Base-by-base conservation (phyloP, 2,797 vertebrate genomes). In the Phalloptychus januarius region DNA sequence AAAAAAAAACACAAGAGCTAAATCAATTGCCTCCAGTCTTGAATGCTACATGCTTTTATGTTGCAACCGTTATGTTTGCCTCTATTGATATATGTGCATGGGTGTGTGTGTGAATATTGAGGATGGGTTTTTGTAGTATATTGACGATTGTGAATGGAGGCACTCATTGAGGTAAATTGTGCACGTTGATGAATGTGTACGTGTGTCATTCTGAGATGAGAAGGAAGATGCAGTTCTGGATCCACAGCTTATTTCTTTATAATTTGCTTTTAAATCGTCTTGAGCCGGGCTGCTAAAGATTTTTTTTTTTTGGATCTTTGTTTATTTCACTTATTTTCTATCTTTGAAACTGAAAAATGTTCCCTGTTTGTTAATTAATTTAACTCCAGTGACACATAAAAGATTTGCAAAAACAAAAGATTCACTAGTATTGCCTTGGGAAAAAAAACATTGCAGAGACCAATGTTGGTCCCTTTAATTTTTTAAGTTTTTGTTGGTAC, bases 181-280 rank as follows among this genome's bases (percentile, higher is more conserved):
- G 82, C 79, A 84, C 65, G 79, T 86, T 72, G 42, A 78, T 78
- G 77, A 20, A 65, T 82, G 48, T 85, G 56, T 84, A 10, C 54
- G 28, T 83, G 71, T 79, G 71, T 91, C 13, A 76, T 84, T 82
- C 11, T 78, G 71, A 76, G 76, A 75, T 50, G 85, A 71, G 72
- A n/a, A 31, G 33, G 40, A 76, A 88, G 74, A 6, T 45, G 25
- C 42, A 70, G 40, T n/a, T 45, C 42, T 70, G 13, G 42, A 45
- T 44, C 25, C 67, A 45, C n/a, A 44, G 3, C 42, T 45, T 28
- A 18, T 45, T 44, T 45, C 42, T 44, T 70, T 44, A 70, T 70
- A 44, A 28, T 70, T 70, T 70, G 67, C 25, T 70, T 70, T 44
- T 7, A 45, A 8, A n/a, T 28, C 13, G 1, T 45, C n/a, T 45